These are phyloP conservation scores for Sphyrna mokarran DNA, from an alignment of 2,113 vertebrate genomes.

Conservation along the genomic window DNA sequence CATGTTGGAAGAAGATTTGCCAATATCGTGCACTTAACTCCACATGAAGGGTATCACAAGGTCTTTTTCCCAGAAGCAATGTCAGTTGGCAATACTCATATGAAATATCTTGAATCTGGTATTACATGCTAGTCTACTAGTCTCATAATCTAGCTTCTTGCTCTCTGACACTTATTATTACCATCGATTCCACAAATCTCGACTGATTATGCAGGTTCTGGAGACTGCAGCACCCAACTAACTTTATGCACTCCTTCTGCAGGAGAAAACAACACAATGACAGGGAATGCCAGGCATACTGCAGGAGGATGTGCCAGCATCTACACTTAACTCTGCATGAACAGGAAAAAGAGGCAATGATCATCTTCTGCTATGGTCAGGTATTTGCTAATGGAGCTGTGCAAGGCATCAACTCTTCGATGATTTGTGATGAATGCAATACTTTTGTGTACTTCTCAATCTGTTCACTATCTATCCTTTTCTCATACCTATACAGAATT, in stretches of 20 bases:
- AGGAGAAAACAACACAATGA: neutral
- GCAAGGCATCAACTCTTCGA: neutral
- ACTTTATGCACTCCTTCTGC: neutral
- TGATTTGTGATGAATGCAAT: neutral
- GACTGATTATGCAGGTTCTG: neutral
- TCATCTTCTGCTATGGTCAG: neutral
- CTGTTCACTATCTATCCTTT: neutral
- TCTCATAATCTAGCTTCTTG: neutral
- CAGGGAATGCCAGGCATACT: neutral
- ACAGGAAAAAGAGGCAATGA: neutral
- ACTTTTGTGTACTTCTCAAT: neutral
- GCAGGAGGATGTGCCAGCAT: neutral
- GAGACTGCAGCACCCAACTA: neutral
- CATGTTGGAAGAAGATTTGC: neutral
- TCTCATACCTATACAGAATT: neutral
- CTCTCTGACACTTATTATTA: neutral
- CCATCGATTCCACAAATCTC: neutral
- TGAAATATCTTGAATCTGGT: neutral
- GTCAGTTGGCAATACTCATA: neutral
- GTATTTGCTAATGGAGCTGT: neutral
- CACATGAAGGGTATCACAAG: conserved; percentile 6
- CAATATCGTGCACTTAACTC: neutral
- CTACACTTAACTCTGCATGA: neutral
- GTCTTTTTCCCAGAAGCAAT: neutral
- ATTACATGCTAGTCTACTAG: neutral